Base-by-base conservation (phyloP, 2,888 invertebrate species). In the Clusia tigrina region DNA sequence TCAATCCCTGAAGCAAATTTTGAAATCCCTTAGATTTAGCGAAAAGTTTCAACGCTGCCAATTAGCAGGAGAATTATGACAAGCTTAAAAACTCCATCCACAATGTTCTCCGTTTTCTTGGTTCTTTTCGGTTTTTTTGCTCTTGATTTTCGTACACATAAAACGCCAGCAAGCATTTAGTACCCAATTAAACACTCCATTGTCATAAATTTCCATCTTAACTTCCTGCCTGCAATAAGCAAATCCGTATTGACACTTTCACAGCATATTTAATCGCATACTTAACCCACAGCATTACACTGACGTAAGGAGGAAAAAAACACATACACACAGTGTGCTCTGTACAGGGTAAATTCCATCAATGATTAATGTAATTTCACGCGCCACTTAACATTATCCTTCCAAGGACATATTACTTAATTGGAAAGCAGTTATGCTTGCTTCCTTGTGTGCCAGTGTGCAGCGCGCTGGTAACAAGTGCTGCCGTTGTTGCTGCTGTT, bases 301-400 rank as follows among this genome's bases (percentile, higher is more conserved):
- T 20, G 20, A 48, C 48, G n/a, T n/a, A n/a, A n/a, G n/a, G n/a
- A n/a, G n/a, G n/a, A n/a, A n/a, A n/a, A n/a, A n/a, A n/a, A 48
- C 48, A 20, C 48, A 20, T 20, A 48, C 48, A 48, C 48, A 48
- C 5, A n/a, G n/a, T n/a, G n/a, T n/a, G n/a, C n/a, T n/a, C n/a
- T n/a, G n/a, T n/a, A 46, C n/a, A 46, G 67, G 72, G 74, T 71
- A 77, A 79, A 80, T 77, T 75, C 74, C 77, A 72, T 79, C 78
- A 80, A 79, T 79, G 81, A 79, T 81, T 81, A 78, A 79, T 79
- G 79, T 78, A 81, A 79, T 79, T 79, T 79, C 75, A 80, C 79
- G 78, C 79, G 77, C 81, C 78, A 80, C 81, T 79, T 80, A 78
- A 73, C 78, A 73, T 77, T 79, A 81, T 81, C 72, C 79, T 79